These are phyloP conservation scores for Chouioia cunea DNA, from an alignment of 2,888 invertebrate genomes.

Conservation along the genomic window DNA sequence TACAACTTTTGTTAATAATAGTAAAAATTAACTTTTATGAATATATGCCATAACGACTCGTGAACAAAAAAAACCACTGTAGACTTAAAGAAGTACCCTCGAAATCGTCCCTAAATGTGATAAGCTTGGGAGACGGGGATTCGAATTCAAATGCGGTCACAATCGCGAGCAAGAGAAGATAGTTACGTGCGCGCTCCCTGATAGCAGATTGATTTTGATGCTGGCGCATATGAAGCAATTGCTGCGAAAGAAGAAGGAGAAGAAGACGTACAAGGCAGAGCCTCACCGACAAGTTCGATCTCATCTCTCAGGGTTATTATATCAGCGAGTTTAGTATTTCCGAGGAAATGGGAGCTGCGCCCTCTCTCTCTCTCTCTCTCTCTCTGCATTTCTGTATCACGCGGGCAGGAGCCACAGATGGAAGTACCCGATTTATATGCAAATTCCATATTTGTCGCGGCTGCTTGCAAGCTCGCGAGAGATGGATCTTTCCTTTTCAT, in stretches of 20 bases:
- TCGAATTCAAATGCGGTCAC: conserved; percentile 62
- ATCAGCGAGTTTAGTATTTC: conserved; percentile 67
- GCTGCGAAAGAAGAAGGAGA: conserved; percentile 38
- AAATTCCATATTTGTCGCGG: conserved; percentile 77
- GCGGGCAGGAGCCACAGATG: conserved; percentile 71
- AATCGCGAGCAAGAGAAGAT: conserved; percentile 29
- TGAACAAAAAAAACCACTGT: conserved; percentile 46
- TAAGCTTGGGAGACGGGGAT: conserved; percentile 57
- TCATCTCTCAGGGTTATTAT: conserved; percentile 65
- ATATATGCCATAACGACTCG: too few species aligned
- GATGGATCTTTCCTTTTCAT: conserved; percentile 53
- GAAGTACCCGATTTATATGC: conserved; percentile 79
- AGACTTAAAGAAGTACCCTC: conserved; percentile 31
- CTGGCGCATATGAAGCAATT: conserved; percentile 41
- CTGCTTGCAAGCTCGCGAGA: conserved; percentile 41
- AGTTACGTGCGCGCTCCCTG: conserved; percentile 56
- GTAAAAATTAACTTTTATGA: too few species aligned
- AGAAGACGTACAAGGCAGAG: conserved; percentile 46
- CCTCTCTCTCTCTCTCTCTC: conserved; percentile 47
- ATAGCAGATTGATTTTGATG: conserved; percentile 65
- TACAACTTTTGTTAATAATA: too few species aligned
- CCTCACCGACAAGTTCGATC: conserved; percentile 60
- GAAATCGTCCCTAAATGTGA: conserved; percentile 62
- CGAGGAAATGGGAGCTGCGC: conserved; percentile 60
- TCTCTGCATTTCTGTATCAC: conserved; percentile 67